Evolutionary conservation across 2,113 vertebrate species (phyloP).

Genomic region (Aspiorhynchus laticeps): DNA sequence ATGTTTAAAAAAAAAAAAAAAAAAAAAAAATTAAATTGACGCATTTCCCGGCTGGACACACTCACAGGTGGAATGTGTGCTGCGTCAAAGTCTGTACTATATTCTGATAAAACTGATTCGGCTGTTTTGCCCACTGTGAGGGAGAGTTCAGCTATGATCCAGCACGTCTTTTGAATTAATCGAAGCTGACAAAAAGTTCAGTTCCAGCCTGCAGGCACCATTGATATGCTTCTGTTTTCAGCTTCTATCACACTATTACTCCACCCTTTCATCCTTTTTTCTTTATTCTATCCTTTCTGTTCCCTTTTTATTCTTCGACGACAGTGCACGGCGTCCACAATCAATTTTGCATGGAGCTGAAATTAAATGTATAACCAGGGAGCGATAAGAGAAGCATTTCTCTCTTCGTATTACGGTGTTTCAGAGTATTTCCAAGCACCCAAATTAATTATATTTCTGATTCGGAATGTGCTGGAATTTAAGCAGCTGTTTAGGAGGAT

Average conservation of each 20-base stretch:
- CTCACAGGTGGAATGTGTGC: background rate
- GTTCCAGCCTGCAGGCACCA: conserved; percentile 60
- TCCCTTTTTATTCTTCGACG: conserved; percentile 41
- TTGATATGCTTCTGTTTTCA: conserved; percentile 64
- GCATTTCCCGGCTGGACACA: background rate
- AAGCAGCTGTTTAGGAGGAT: background rate
- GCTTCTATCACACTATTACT: conserved; percentile 59
- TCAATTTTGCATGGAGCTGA: conserved; percentile 52
- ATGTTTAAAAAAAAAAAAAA: background rate
- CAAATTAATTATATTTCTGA: conserved; percentile 48
- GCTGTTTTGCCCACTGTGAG: background rate
- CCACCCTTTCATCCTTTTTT: conserved; percentile 57
- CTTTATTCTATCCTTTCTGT: conserved; percentile 35
- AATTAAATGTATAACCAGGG: conserved; percentile 46
- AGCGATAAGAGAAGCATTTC: conserved; percentile 26
- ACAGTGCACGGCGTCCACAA: conserved; percentile 38
- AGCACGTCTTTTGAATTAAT: conserved; percentile 20
- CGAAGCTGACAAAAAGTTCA: conserved; percentile 52
- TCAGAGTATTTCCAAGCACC: conserved; percentile 37
- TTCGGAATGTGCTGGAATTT: background rate
- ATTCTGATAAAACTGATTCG: background rate
- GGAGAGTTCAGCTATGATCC: conserved; percentile 20
- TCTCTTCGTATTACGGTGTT: conserved; percentile 21
- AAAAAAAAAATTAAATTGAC: background rate
- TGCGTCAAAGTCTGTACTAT: background rate